These are phyloP conservation scores for Brachionus calyciflorus DNA, from an alignment of 1,140 invertebrate species.

Conservation along the genomic window DNA sequence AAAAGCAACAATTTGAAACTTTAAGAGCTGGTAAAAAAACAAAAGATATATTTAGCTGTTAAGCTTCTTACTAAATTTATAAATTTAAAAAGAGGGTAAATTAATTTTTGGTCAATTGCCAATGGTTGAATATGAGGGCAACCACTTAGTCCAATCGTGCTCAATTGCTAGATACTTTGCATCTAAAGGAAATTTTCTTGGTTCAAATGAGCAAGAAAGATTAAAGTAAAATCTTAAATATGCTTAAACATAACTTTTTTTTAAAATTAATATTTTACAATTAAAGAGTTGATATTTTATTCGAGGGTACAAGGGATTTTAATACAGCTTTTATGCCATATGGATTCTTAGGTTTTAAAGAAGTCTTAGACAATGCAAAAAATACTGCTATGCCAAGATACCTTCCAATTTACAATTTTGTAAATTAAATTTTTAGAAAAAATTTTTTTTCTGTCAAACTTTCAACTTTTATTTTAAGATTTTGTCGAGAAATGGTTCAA, in stretches of 20 bases:
- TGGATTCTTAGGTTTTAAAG: conserved; percentile 13
- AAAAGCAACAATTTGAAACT: neutral
- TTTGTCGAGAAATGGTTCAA: conserved; percentile 8
- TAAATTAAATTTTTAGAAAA: neutral
- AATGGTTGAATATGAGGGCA: conserved; percentile 48
- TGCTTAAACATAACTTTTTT: neutral
- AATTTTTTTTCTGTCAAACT: neutral
- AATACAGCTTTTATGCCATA: conserved; percentile 39
- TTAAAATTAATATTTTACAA: neutral
- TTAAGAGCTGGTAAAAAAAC: neutral
- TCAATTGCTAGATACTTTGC: conserved; percentile 48
- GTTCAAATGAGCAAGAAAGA: conserved; percentile 28
- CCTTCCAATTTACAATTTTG: conserved; percentile 26
- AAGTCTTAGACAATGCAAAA: conserved; percentile 35
- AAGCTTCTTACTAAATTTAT: neutral
- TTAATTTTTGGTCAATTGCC: conserved; percentile 48
- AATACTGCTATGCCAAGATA: conserved; percentile 29
- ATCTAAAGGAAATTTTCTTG: neutral
- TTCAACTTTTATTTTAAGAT: neutral
- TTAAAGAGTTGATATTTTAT: conserved; percentile 29
- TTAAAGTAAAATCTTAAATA: neutral
- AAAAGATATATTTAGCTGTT: neutral
- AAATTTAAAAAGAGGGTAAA: conserved; percentile 15
- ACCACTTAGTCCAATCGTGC: conserved; percentile 47
- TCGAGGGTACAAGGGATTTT: conserved; percentile 26